Evolutionary conservation across 2,797 vertebrate species (phyloP), one percentile per base, ranked within the genome.

Genomic region (Eulemur albifrons): DNA sequence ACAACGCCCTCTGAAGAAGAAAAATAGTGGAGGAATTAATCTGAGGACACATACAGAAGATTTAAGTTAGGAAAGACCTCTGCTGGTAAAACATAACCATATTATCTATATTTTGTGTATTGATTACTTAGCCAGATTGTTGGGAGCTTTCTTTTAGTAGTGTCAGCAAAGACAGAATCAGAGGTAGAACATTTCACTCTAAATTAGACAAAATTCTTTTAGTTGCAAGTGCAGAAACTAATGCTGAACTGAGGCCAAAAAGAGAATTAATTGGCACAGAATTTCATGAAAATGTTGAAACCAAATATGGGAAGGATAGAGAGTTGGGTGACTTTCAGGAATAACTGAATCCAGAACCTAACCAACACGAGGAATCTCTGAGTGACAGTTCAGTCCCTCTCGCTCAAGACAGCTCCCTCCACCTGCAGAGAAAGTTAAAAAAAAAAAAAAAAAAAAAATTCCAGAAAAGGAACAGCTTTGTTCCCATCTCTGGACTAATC

Each of bases 191-290:
- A 30, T 54, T 76, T 80, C n/a, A 54, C 38, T 65, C 50, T 85
- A 75, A 73, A 81, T 92, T 83, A 85, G 48, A 61, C 23, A 94
- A 85, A 43, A 73, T 61, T 94, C 72, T 89, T 63, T 92, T 57
- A 52, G 50, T 40, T 59, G n/a, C 65, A 52, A 73, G 27, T 73
- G 32, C 50, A 75, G 72, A 84, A 69, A 80, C 40, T 50, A 86
- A 38, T 13, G 25, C 17, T 79, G 59, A 67, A 92, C 27, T n/a
- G 35, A 85, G 4, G 80, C 38, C 59, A 57, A 73, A 85, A 87
- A 35, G 92, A 84, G 12, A 59, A 65, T 50, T 65, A 50, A 67
- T 35, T 38, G 59, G 30, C 23, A 30, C 76, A 82, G 15, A 25
- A 85, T 21, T 84, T 57, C 18, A 50, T 38, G 50, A 69, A 89